Base-by-base conservation (phyloP, 2,113 vertebrate genomes). In the Actinemys pallida region DNA sequence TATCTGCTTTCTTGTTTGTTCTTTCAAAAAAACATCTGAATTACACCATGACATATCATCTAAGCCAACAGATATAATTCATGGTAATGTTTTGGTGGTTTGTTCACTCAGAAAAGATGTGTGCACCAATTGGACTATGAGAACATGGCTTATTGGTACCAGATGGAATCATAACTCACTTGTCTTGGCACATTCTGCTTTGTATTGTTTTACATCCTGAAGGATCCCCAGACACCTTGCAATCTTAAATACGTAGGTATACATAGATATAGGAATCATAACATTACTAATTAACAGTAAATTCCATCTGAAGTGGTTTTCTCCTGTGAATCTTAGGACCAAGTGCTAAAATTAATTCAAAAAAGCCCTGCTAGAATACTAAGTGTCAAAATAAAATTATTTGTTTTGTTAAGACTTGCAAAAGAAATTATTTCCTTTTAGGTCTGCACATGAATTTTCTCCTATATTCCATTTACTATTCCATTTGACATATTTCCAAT, bases 381-480 rank as follows among this genome's bases (percentile, higher is more conserved):
- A 5, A 8, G 10, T 82, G 17, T 93, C 81, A 31, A 89, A 91
- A n/a, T 93, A 92, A 93, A 90, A 78, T 47, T 19, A 17, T 52
- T 86, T 78, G 78, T 65, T 86, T 89, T 91, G 49, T 86, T 93
- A 81, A 0, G 1, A 62, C 12, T 94, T 92, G 42, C 52, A 92
- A 87, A 39, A 89, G 4, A 59, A 93, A 86, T 82, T 78, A 88
- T 87, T 84, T 93, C 49, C 42, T 92, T 89, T 59, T 93, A 79
- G n/a, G 85, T 45, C 92, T 78, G 56, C 24, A 17, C 69, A 85
- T 57, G 27, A 47, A 1, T 56, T 95, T 90, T 52, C 5, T 90
- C 54, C 84, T 84, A 50, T 57, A 56, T 19, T 92, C 1, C 54
- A 52, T 96, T 93, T 97, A 93, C 86, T 93, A 54, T 79, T 96